Base-by-base conservation (phyloP, 2,797 vertebrate genomes). In the Ataeniobius toweri region DNA sequence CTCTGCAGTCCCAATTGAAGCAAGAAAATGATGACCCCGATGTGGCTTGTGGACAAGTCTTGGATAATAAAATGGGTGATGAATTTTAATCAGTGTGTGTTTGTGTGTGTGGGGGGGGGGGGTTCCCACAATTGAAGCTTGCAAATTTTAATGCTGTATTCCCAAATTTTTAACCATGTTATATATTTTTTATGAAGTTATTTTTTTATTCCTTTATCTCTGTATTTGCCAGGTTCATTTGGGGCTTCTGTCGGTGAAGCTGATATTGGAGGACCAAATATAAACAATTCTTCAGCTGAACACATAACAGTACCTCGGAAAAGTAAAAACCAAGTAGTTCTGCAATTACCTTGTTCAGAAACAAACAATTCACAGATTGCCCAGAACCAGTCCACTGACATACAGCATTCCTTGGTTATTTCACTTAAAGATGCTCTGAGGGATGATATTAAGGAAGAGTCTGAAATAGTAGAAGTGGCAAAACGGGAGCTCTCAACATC, bases 11-110 rank as follows among this genome's bases (percentile, higher is more conserved):
- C 74, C 74, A 84, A 53, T 58, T 92, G 9, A 91, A 91, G 77
- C 81, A 92, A 81, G 91, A 94, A 56, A 88, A 91, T 2, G 72
- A 71, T 69, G 85, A 90, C 1, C 73, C 79, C 24, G 71, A 74
- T 55, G 63, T 85, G 46, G 61, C 65, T 18, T 78, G 65, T 36
- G 78, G 50, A 73, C 77, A 90, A 41, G 72, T 70, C 14, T 55
- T 78, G 4, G 80, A 69, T 76, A 76, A 90, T 53, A 75, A 79
- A 63, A 13, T 83, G 79, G 86, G 92, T 93, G 65, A 85, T 73
- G 56, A 31, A 83, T 50, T 68, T 55, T 48, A 22, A 12, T 46
- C 13, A 14, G 67, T 36, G 31, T 36, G 31, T 36, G 31, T 36
- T 28, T 28, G 28, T 28, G 28, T 28, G n/a, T 28, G 65, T 41